Percentiles rank a stretch among this genome's conserved stretches.
phyloP scores from a whole-genome alignment of 2,797 vertebrate species.

The Pangasius djambal region DNA sequence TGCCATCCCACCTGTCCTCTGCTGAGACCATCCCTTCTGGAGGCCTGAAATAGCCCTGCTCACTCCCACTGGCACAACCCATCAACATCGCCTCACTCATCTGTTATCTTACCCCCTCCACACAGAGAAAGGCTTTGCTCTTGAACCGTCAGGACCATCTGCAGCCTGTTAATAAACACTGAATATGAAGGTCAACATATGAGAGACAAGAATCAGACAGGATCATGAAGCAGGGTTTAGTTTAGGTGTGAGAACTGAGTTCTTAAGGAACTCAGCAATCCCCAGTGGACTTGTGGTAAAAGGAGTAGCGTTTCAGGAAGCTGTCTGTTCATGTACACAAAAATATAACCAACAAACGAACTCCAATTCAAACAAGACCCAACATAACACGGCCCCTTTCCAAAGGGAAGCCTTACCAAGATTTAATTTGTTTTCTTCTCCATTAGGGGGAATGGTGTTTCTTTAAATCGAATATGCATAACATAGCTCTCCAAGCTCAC shows the following conservation, averaged over 20 bases:
- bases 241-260: background rate
- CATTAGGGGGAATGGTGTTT: background rate
- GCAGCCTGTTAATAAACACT: background rate
- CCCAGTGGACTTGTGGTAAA: background rate
- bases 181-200: conserved; percentile 28
- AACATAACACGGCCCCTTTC: background rate
- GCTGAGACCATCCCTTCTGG: conserved; percentile 34
- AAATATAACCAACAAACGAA: background rate
- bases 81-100: conserved; percentile 29
- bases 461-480: background rate
- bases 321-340: background rate
- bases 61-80: conserved; percentile 33
- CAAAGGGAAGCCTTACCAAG: background rate
- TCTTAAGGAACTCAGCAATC: background rate
- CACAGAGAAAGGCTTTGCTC: conserved; percentile 13
- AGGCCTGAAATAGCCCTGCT: conserved; percentile 54
- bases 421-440: background rate
- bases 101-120: conserved; percentile 48
- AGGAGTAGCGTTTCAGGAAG: background rate
- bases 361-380: background rate
- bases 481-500: background rate
- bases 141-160: conserved; percentile 16
- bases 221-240: background rate
- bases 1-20: conserved; percentile 49
- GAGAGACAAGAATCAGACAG: background rate